phyloP scores from a whole-genome alignment of 2,888 invertebrate species.

The Strigamia maritima region DNA sequence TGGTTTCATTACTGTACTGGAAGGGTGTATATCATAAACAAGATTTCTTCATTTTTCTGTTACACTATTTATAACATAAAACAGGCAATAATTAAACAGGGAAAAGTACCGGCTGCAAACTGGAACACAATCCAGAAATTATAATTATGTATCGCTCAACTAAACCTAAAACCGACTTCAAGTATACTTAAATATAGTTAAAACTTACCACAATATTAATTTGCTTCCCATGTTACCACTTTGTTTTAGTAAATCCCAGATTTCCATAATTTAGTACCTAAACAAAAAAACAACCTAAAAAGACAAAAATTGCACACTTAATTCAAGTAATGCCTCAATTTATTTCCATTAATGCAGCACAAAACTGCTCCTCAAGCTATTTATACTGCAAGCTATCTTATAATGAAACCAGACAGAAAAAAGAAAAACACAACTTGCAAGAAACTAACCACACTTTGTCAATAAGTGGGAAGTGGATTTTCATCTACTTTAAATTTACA shows the following conservation, averaged over 20 bases:
- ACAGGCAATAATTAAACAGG: no score
- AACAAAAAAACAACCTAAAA: background rate
- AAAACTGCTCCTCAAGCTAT: background rate
- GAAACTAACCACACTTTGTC: background rate
- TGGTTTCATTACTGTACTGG: no score
- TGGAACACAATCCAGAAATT: no score
- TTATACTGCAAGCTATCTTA: background rate
- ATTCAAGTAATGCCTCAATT: background rate
- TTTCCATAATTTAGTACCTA: background rate
- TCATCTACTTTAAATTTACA: background rate
- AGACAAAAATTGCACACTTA: background rate
- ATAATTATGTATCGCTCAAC: no score
- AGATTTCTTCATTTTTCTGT: no score
- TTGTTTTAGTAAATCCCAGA: background rate
- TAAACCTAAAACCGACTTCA: no score
- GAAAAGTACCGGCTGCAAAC: no score
- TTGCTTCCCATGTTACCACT: background rate
- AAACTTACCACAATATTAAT: no score
- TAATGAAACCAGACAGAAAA: background rate
- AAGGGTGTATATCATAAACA: no score
- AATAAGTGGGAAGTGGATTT: background rate
- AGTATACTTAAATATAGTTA: no score
- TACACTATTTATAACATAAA: no score
- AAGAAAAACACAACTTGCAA: background rate
- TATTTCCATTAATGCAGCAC: background rate